A percentile compares a stretch with the other conserved stretches of the same genome.
phyloP scores from a whole-genome alignment of 1,140 invertebrate genomes.

The Trachymyrmex septentrionalis region DNA sequence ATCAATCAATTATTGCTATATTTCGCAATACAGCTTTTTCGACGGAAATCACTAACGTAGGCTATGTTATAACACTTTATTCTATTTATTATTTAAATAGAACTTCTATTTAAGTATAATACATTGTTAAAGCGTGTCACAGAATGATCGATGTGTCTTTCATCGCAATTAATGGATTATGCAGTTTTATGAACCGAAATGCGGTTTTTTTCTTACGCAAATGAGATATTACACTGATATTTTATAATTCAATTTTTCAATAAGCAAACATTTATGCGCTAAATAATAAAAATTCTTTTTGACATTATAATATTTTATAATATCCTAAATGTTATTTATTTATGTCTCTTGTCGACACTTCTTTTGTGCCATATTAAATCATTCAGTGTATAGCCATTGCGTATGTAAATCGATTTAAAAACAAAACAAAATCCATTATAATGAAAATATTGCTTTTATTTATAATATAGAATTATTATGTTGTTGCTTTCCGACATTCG shows the following conservation, averaged over 20 bases:
- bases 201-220: not conserved
- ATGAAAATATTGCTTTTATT: slow-evolving; percentile 6
- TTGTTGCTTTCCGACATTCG: not conserved
- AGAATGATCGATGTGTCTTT: slow-evolving; percentile 3
- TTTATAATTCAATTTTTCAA: slow-evolving; percentile 20
- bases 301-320: not conserved
- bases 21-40: not conserved
- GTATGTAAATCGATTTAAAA: not conserved
- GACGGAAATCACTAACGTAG: not conserved
- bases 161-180: slow-evolving; percentile 4
- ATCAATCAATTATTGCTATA: not conserved
- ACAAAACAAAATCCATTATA: not conserved
- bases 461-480: not conserved
- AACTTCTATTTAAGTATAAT: slow-evolving; percentile 11
- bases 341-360: not conserved
- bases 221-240: not conserved
- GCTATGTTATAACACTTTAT: not conserved
- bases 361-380: not conserved
- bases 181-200: slow-evolving; percentile 14
- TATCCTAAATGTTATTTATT: not conserved
- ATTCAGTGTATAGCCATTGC: not conserved
- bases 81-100: too few species aligned
- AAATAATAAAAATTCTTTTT: not conserved
- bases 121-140: not conserved
- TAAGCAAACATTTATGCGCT: not conserved